Conservation (phyloP, 2,888 invertebrate genomes). For the Apamea crenata region DNA sequence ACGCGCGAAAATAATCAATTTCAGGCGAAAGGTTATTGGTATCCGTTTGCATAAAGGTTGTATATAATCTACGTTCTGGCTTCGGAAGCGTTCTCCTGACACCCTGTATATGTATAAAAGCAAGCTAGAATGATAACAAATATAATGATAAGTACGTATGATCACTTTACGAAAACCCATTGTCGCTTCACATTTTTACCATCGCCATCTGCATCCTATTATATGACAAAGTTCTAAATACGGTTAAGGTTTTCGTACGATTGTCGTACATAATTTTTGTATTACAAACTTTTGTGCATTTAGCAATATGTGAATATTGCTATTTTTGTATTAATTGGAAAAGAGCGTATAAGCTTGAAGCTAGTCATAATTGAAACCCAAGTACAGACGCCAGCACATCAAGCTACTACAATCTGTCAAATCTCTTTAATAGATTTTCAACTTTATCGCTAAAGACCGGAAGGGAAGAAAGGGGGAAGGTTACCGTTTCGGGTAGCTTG, state of each 20-base stretch:
- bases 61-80: too few species aligned
- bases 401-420: too few species aligned
- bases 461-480: too few species aligned
- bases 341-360: background rate
- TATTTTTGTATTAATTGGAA: slow-evolving; percentile 42
- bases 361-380: slow-evolving; percentile 5
- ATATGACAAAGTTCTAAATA: background rate
- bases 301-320: slow-evolving; percentile 15
- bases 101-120: background rate
- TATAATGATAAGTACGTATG: background rate
- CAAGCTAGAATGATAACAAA: background rate
- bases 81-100: too few species aligned
- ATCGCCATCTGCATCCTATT: background rate
- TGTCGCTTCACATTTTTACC: background rate
- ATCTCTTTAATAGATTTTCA: too few species aligned
- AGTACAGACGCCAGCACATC: background rate
- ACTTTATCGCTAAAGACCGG: too few species aligned
- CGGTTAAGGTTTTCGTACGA: background rate
- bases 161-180: background rate
- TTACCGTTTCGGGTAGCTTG: too few species aligned
- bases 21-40: too few species aligned
- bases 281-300: slow-evolving; percentile 12
- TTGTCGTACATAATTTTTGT: background rate
- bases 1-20: too few species aligned
- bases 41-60: too few species aligned